Percentiles rank a stretch among this genome's conserved stretches.
Evolutionary conservation across 2,888 invertebrate species (phyloP).

Genomic region (Syrphus vitripennis): DNA sequence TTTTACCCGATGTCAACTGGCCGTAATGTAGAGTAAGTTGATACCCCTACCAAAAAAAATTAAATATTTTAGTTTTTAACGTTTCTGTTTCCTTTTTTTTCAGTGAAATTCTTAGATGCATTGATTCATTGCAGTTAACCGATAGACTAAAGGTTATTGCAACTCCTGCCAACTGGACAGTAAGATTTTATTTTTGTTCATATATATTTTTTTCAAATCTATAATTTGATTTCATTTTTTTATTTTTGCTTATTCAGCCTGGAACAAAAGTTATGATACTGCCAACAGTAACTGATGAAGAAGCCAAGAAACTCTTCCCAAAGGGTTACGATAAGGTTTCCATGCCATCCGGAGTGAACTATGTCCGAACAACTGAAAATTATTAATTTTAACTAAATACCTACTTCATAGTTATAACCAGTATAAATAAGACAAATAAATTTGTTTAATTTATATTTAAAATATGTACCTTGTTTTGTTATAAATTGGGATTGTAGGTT

Average conservation of each 20-base stretch:
- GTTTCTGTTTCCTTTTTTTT: not conserved
- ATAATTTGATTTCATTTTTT: not conserved
- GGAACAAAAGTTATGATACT: constrained; percentile 91
- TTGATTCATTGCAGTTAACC: constrained; percentile 92
- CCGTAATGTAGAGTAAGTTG: constrained; percentile 90
- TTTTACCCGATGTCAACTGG: constrained; percentile 93
- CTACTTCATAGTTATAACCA: no score
- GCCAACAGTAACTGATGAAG: constrained; percentile 86
- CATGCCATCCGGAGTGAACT: constrained; percentile 89
- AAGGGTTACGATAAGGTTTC: constrained; percentile 85
- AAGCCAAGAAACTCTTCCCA: constrained; percentile 86
- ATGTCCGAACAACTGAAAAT: constrained; percentile 88
- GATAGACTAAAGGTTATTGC: constrained; percentile 87
- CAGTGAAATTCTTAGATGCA: constrained; percentile 91
- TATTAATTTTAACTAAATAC: constrained; percentile 80
- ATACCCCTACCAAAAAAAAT: not conserved
- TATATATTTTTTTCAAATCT: not conserved
- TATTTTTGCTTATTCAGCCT: constrained; percentile 80
- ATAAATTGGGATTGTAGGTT: no score
- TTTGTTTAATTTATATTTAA: not conserved
- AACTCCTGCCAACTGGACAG: constrained; percentile 94
- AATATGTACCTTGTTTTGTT: no score
- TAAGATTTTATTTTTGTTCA: constrained; percentile 79
- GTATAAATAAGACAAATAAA: no score
- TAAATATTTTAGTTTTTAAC: no score